Evolutionary conservation across 2,888 invertebrate genomes (phyloP).

Genomic region (Rhingia campestris): DNA sequence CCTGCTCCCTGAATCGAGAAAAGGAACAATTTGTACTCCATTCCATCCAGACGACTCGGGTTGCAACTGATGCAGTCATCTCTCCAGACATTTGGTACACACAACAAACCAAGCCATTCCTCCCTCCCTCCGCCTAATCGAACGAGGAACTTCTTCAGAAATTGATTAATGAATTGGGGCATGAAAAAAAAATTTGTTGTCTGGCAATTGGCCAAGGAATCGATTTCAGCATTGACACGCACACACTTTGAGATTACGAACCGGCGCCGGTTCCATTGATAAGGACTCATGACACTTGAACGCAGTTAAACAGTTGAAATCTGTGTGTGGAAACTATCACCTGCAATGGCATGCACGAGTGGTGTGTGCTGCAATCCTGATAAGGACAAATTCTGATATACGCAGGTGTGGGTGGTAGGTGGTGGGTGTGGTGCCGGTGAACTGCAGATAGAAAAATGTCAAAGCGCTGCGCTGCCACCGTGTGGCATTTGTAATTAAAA

Average conservation of each 20-base stretch:
- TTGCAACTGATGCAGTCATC: slow-evolving; percentile 8
- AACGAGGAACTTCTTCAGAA: slow-evolving; percentile 24
- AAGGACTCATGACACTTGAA: slow-evolving; percentile 35
- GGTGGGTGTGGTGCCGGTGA: not conserved
- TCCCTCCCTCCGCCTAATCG: not conserved
- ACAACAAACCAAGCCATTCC: slow-evolving; percentile 2
- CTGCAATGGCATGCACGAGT: not conserved
- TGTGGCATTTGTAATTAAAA: slow-evolving; percentile 33
- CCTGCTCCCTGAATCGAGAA: slow-evolving; percentile 9
- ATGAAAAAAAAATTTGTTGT: slow-evolving; percentile 40
- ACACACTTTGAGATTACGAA: not conserved
- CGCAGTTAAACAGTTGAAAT: slow-evolving; percentile 12
- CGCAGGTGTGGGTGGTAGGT: not conserved
- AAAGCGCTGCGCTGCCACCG: not conserved
- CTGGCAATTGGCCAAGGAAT: slow-evolving; percentile 51
- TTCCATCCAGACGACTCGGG: slow-evolving; percentile 1
- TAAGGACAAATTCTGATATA: slow-evolving; percentile 17
- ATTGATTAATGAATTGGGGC: slow-evolving; percentile 57
- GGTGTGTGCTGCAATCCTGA: slow-evolving; percentile 8
- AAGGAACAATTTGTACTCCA: not conserved
- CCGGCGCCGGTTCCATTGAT: slow-evolving; percentile 3
- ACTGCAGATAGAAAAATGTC: not conserved
- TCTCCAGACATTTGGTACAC: not conserved
- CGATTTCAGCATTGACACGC: slow-evolving; percentile 3
- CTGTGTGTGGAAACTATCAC: slow-evolving; percentile 39